Evolutionary conservation across 2,797 vertebrate genomes (phyloP).

Genomic region (Rhinella marina): DNA sequence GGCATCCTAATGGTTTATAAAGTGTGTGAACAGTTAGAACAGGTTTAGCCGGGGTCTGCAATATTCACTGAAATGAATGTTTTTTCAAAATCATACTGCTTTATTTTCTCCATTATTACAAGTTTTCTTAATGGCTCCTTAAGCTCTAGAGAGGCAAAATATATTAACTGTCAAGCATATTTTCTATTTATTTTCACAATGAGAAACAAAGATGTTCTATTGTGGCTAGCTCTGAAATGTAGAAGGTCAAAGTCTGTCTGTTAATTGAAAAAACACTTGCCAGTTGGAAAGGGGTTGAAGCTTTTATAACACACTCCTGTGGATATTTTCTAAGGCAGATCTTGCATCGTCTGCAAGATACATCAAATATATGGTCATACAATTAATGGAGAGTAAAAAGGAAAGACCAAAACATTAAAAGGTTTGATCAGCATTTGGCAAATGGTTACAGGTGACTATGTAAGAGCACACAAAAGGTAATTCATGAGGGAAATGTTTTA

Average conservation of each 20-base stretch:
- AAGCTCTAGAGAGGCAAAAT: constrained; percentile 72
- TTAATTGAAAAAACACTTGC: constrained; percentile 68
- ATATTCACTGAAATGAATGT: constrained; percentile 69
- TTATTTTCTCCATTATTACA: constrained; percentile 71
- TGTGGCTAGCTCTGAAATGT: constrained; percentile 64
- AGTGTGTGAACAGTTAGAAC: constrained; percentile 70
- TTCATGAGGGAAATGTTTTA: not conserved
- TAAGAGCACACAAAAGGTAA: not conserved
- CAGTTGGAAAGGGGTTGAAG: constrained; percentile 48
- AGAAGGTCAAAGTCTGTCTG: constrained; percentile 63
- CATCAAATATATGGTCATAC: not conserved
- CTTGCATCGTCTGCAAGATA: constrained; percentile 24
- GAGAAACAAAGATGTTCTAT: constrained; percentile 72
- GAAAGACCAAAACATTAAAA: constrained; percentile 5
- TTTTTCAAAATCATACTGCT: constrained; percentile 70
- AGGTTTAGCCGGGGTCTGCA: constrained; percentile 67
- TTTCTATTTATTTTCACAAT: constrained; percentile 74
- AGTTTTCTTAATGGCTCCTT: constrained; percentile 72
- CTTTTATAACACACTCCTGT: constrained; percentile 19
- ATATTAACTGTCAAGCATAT: constrained; percentile 73
- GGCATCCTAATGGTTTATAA: constrained; percentile 71
- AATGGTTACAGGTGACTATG: not conserved
- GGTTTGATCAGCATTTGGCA: not conserved
- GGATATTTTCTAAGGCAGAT: constrained; percentile 11
- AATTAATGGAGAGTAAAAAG: not conserved